Base-by-base conservation (phyloP, 2,113 vertebrate species). In the Dicentrarchus labrax region DNA sequence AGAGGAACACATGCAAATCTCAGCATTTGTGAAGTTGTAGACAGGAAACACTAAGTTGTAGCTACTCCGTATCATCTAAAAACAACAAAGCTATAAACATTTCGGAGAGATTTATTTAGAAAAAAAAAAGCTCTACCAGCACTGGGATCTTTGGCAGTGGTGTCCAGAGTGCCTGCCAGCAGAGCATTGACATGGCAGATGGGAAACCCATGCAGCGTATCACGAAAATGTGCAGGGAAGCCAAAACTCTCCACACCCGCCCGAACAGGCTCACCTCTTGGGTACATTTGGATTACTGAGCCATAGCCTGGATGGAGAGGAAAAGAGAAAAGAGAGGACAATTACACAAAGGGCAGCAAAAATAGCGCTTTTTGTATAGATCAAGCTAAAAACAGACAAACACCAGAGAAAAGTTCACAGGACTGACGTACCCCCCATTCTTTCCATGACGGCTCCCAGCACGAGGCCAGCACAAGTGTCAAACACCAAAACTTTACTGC, bases 391-490 rank as follows among this genome's bases (percentile, higher is more conserved):
- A 66, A 16, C 5, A 10, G 0, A 59, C 11, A 21, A 61, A 71
- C 16, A 19, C 17, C 8, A 11, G 2, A 66, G 45, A 24, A 4
- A 15, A 11, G 43, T 41, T 67, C 36, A 38, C 24, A 7, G 38
- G 41, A 53, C 2, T 36, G 36, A 76, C 92, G 87, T 86, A 97
- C 98, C 98, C 89, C 98, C 98, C 97, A 99, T 98, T 39, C 98
- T 94, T 80, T 99, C 98, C 98, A 99, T 99, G 71, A 98, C 91
- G 0, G 98, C 95, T 1, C 98, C 98, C 72, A 99, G 95, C 69
- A 99, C 96, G 3, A 99, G 96, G 38, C 98, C 98, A 0, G 98
- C 95, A 45, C 98, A 99, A 0, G 97, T 99, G 78, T 99, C 98
- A 93, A 98, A 96, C 3, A 99, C 97, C 54, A 99, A 94, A 87